A percentile compares a stretch with the other conserved stretches of the same genome.
Evolutionary conservation across 2,888 invertebrate species (phyloP).

Genomic region (Camponotus fellah): DNA sequence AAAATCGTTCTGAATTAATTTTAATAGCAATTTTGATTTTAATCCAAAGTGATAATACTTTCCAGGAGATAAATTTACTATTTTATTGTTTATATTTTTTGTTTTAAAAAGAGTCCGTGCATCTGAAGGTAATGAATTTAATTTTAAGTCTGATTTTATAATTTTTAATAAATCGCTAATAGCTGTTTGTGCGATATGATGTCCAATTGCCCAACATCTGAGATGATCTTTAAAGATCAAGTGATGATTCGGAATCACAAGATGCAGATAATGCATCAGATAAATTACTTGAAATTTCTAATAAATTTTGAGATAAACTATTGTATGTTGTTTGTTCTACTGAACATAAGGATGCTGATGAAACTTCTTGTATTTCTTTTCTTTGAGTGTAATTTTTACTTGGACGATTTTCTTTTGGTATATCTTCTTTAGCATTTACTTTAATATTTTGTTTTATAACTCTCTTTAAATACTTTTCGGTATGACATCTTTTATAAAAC

Average conservation of each 20-base stretch:
- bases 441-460: too few relatives aligned
- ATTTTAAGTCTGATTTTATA: constrained; percentile 25
- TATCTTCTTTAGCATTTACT: too few relatives aligned
- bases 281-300: not conserved
- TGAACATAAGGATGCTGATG: too few relatives aligned
- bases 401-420: too few relatives aligned
- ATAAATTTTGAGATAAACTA: too few relatives aligned
- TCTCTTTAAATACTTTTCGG: too few relatives aligned
- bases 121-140: constrained; percentile 16
- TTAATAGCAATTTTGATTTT: constrained; percentile 24
- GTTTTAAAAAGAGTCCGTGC: constrained; percentile 27
- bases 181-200: constrained; percentile 24
- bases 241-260: constrained; percentile 7
- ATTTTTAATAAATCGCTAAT: constrained; percentile 30
- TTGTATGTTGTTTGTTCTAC: too few relatives aligned
- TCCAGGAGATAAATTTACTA: constrained; percentile 14
- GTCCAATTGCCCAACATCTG: constrained; percentile 20
- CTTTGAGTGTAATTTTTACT: too few relatives aligned
- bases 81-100: constrained; percentile 5
- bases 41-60: constrained; percentile 29
- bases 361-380: too few relatives aligned
- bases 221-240: constrained; percentile 21
- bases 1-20: constrained; percentile 6
- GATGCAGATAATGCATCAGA: not conserved
- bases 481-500: too few relatives aligned